phyloP scores from a whole-genome alignment of 2,888 invertebrate genomes.

The Plebejus argus region DNA sequence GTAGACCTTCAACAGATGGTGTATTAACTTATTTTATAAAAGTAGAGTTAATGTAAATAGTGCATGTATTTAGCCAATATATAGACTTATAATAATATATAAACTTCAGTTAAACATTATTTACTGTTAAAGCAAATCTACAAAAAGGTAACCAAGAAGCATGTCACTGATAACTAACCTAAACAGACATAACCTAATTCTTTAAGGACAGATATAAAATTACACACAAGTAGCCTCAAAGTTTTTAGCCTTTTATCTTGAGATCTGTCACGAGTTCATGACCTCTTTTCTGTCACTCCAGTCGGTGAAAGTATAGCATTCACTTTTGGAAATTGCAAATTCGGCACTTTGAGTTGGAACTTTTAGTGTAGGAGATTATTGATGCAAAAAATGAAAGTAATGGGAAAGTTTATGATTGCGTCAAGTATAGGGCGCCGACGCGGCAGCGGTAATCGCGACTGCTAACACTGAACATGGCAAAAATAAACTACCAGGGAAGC shows the following conservation, averaged over 20 bases:
- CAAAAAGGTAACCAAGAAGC: background rate
- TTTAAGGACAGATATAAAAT: background rate
- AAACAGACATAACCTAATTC: constrained; percentile 23
- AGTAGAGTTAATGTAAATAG: background rate
- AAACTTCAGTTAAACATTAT: background rate
- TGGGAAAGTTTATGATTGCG: constrained; percentile 33
- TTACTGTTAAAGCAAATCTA: background rate
- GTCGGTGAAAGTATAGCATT: constrained; percentile 70
- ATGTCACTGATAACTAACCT: constrained; percentile 29
- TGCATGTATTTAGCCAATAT: background rate
- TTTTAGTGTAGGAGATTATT: background rate
- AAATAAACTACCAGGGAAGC: constrained; percentile 17
- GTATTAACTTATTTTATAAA: background rate
- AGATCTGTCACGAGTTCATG: constrained; percentile 25
- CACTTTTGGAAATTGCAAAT: constrained; percentile 51
- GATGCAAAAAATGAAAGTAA: constrained; percentile 19
- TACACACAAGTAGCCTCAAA: background rate
- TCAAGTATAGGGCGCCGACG: constrained; percentile 43
- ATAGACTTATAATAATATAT: too few relatives aligned
- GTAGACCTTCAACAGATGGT: background rate
- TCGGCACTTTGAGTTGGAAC: background rate
- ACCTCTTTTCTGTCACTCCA: constrained; percentile 23
- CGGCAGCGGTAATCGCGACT: constrained; percentile 42
- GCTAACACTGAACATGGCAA: constrained; percentile 39
- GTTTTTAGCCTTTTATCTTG: background rate